phyloP scores from a whole-genome alignment of 2,113 vertebrate genomes.

The Pygoscelis adeliae region DNA sequence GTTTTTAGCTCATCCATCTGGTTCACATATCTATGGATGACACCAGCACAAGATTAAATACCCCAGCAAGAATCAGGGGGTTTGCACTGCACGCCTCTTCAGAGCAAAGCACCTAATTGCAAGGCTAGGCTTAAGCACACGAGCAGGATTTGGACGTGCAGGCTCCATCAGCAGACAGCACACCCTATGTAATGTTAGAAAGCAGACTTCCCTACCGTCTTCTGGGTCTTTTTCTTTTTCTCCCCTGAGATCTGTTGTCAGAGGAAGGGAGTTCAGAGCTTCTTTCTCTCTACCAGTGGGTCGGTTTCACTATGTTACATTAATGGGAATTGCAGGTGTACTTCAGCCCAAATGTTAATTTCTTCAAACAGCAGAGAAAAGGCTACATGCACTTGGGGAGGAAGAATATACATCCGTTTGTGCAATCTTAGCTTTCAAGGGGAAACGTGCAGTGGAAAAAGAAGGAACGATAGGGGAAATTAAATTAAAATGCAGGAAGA shows the following conservation, averaged over 20 bases:
- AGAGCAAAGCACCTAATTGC: not conserved
- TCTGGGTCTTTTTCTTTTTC: not conserved
- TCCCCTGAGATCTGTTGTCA: not conserved
- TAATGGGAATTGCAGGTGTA: conserved; percentile 49
- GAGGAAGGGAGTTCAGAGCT: not conserved
- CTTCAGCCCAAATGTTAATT: not conserved
- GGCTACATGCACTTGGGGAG: not conserved
- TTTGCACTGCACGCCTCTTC: not conserved
- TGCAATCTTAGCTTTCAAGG: conserved; percentile 42
- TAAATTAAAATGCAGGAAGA: conserved; percentile 56
- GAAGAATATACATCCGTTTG: not conserved
- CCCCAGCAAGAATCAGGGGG: not conserved
- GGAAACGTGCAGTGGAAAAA: conserved; percentile 39
- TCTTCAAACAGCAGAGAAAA: conserved; percentile 6
- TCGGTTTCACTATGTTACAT: not conserved
- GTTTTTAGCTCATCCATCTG: not conserved
- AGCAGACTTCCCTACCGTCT: not conserved
- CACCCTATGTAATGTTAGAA: not conserved
- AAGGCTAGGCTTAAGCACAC: not conserved
- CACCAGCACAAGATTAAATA: not conserved
- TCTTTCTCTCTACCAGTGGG: not conserved
- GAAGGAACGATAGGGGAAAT: conserved; percentile 37
- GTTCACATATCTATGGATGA: not conserved
- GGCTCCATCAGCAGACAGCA: not conserved
- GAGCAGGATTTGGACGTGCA: not conserved